Percentiles rank a stretch among this genome's conserved stretches.
Evolutionary conservation across 2,888 invertebrate species (phyloP).

Genomic region (Zootermopsis nevadensis): DNA sequence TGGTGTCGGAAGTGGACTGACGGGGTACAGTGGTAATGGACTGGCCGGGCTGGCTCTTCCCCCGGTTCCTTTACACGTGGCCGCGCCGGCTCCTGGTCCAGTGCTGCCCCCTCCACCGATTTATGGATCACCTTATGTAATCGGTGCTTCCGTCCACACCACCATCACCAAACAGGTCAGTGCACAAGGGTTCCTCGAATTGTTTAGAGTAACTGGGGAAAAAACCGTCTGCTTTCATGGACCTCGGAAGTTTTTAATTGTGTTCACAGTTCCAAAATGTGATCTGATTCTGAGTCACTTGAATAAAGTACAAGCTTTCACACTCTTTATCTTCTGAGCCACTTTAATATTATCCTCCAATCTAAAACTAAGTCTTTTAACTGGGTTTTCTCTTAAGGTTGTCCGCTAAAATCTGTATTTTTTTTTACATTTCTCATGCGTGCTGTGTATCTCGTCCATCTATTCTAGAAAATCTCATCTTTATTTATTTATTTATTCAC

Average conservation of each 20-base stretch:
- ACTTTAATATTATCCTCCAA: too few species aligned
- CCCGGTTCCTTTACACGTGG: neutral
- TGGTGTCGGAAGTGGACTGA: slow-evolving; percentile 41
- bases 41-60: slow-evolving; percentile 4
- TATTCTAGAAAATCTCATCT: too few species aligned
- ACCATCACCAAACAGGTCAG: slow-evolving; percentile 48
- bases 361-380: too few species aligned
- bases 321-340: too few species aligned
- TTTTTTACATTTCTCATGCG: neutral
- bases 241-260: too few species aligned
- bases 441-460: neutral
- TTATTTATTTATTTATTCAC: too few species aligned
- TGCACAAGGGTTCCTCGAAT: too few species aligned
- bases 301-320: too few species aligned
- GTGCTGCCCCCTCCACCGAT: neutral
- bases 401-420: neutral
- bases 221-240: too few species aligned
- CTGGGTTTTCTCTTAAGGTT: neutral
- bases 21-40: neutral
- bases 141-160: slow-evolving; percentile 42
- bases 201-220: too few species aligned
- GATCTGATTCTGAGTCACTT: too few species aligned
- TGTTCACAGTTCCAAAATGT: too few species aligned
- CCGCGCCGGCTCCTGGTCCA: neutral
- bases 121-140: neutral